These are phyloP conservation scores for Lydus trimaculatus DNA, from an alignment of 2,888 invertebrate species.

Conservation along the genomic window DNA sequence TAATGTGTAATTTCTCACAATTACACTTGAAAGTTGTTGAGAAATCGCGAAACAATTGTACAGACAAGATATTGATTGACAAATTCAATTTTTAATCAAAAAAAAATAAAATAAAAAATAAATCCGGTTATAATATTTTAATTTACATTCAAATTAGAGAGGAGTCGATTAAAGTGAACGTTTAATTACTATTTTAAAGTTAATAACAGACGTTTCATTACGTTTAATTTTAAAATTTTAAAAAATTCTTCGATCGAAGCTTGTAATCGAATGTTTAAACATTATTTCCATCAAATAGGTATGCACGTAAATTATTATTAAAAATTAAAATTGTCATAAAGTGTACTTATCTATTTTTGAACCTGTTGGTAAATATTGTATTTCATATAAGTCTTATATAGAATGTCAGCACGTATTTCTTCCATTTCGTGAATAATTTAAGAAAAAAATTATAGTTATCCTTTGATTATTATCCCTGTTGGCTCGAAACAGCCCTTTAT, in stretches of 20 bases:
- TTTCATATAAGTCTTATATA: not conserved
- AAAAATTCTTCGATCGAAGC: not conserved
- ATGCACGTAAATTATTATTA: too few species aligned
- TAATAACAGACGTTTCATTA: not conserved
- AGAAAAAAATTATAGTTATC: too few species aligned
- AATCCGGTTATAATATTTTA: constrained; percentile 1
- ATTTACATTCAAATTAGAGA: not conserved
- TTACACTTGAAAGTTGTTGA: not conserved
- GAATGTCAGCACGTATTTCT: not conserved
- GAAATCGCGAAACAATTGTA: not conserved
- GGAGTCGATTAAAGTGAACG: not conserved
- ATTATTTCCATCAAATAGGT: not conserved
- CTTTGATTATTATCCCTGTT: too few species aligned
- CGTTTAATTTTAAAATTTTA: not conserved
- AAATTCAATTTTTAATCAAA: not conserved
- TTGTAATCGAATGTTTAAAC: not conserved
- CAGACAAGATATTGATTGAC: too few species aligned
- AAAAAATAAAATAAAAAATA: too few species aligned
- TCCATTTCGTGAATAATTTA: not conserved
- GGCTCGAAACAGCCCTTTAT: too few species aligned
- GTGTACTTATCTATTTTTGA: not conserved
- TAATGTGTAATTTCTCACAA: not conserved
- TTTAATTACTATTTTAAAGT: not conserved
- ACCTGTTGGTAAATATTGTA: not conserved
- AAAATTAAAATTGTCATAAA: not conserved